Evolutionary conservation across 2,113 vertebrate species (phyloP), one percentile per base, ranked within the genome.

Genomic region (Paramormyrops kingsleyae): DNA sequence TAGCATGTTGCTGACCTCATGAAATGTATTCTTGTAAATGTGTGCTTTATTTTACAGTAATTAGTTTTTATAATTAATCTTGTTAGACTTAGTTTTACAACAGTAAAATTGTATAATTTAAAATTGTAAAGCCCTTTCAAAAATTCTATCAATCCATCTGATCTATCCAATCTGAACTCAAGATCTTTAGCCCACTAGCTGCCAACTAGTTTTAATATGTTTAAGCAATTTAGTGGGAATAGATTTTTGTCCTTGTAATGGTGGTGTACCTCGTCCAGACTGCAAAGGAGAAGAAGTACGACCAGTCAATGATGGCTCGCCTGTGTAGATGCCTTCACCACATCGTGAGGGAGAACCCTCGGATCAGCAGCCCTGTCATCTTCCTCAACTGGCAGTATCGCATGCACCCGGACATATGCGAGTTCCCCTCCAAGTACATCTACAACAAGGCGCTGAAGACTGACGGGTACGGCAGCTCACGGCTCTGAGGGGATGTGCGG

Each of bases 341-440:
- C 27, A 92, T 93, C 1, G 93, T 94, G 19, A 91, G 91, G 89
- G 92, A 88, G n/a, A 93, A 89, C 0, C 0, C 88, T 1, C 87
- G 91, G 0, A 53, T 50, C 4, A 92, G 91, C 2, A 91, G 92
- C 50, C 96, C 96, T 0, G 66, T 97, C 0, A 3, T 97, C 70
- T 96, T 97, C 93, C 95, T 98, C 9, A 95, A 93, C 0, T 3
- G 93, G 3, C 97, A 98, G 92, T 98, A 98, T 92, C 93, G 97
- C 70, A 98, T 98, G 97, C 97, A 98, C 89, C 97, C 97, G 0
- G 96, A 97, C 88, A 98, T 98, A 91, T 97, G 97, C 83, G 92
- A 96, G 91, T 98, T 98, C 90, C 97, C 97, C 1, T 97, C 97
- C 83, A 96, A 91, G 15, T 96, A 97, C 0, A 89, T 98, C 50